These are phyloP conservation scores for Osmerus mordax DNA, from an alignment of 2,113 vertebrate species.

Conservation along the genomic window DNA sequence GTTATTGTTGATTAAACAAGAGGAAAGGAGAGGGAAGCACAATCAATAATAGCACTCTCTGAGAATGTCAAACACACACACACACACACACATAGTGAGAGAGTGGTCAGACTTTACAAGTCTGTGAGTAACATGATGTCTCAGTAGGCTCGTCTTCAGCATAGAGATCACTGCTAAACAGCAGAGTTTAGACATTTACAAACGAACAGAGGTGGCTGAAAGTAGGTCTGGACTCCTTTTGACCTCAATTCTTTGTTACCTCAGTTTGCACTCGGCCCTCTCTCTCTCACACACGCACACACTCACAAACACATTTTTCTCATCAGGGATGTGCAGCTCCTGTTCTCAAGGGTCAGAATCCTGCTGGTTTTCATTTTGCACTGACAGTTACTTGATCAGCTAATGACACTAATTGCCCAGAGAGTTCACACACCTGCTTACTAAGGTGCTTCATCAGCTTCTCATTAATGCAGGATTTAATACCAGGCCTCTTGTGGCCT, in stretches of 20 bases:
- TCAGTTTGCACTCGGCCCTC: slow-evolving; percentile 18
- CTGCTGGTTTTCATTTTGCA: slow-evolving; percentile 29
- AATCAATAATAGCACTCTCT: slow-evolving; percentile 44
- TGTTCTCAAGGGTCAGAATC: slow-evolving; percentile 45
- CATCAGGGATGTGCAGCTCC: slow-evolving; percentile 25
- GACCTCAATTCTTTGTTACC: slow-evolving; percentile 37
- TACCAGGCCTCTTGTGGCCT: slow-evolving; percentile 25
- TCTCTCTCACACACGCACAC: neutral
- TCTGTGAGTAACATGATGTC: slow-evolving; percentile 23
- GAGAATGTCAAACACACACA: neutral
- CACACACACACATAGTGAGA: slow-evolving; percentile 6
- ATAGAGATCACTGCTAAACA: slow-evolving; percentile 38
- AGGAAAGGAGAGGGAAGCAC: slow-evolving; percentile 39
- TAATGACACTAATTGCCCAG: slow-evolving; percentile 54
- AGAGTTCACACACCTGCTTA: slow-evolving; percentile 54
- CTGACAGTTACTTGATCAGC: slow-evolving; percentile 46
- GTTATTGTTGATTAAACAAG: slow-evolving; percentile 49
- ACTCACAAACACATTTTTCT: neutral
- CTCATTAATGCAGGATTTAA: slow-evolving; percentile 39
- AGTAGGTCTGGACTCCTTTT: slow-evolving; percentile 37
- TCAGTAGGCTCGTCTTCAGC: too few relatives aligned
- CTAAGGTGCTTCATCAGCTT: slow-evolving; percentile 35
- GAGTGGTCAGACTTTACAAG: slow-evolving; percentile 38
- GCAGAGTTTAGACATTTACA: slow-evolving; percentile 41
- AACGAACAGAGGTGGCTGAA: slow-evolving; percentile 40